These are phyloP conservation scores for Hipposideros armiger DNA, from an alignment of 2,113 vertebrate species.

Conservation along the genomic window DNA sequence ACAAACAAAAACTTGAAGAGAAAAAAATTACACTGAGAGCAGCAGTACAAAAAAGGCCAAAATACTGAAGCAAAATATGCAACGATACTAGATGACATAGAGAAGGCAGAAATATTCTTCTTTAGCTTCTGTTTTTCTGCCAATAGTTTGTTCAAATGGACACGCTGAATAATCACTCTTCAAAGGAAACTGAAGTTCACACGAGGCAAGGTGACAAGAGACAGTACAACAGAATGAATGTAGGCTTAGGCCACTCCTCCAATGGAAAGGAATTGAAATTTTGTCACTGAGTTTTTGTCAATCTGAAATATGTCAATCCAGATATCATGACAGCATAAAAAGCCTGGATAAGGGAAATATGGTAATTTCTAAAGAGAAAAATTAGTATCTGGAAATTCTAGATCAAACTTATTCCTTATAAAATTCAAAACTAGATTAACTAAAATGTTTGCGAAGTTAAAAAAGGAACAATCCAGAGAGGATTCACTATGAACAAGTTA, in stretches of 20 bases:
- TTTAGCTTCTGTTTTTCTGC: background rate
- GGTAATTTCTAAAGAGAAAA: conserved; percentile 7
- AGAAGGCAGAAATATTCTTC: background rate
- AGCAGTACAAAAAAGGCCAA: background rate
- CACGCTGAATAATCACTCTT: conserved; percentile 32
- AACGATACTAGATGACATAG: background rate
- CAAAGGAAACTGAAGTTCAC: conserved; percentile 34
- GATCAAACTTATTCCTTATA: background rate
- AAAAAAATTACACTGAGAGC: background rate
- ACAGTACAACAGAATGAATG: background rate
- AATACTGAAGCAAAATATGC: background rate
- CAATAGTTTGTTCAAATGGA: background rate
- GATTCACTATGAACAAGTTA: background rate
- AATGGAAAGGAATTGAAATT: background rate
- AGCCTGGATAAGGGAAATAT: background rate
- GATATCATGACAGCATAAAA: background rate
- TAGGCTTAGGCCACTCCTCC: background rate
- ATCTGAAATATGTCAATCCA: background rate
- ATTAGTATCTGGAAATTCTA: conserved; percentile 34
- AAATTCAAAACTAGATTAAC: conserved; percentile 56
- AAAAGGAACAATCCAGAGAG: background rate
- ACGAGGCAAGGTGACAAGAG: background rate
- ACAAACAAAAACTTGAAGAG: background rate
- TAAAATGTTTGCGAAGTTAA: background rate
- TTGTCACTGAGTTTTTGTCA: background rate